Conservation (phyloP, 2,888 invertebrate genomes). For the Cantharis lateralis region DNA sequence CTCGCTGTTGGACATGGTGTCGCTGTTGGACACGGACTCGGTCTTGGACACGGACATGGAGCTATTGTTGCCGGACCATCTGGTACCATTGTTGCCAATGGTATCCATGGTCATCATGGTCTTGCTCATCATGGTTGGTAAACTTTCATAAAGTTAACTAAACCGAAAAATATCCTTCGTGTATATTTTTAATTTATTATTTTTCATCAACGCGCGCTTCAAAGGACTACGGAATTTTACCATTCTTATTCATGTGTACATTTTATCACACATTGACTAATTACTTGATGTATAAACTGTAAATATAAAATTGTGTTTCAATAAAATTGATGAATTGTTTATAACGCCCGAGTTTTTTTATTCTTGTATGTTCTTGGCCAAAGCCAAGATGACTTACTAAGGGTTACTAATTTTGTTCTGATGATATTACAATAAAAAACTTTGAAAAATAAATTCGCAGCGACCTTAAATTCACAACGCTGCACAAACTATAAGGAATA, state of each 20-base stretch:
- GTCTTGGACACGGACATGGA: slow-evolving; percentile 38
- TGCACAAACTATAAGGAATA: too few species aligned
- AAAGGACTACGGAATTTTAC: slow-evolving; percentile 11
- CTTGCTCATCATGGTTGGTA: slow-evolving; percentile 35
- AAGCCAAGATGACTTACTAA: too few species aligned
- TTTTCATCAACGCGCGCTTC: background rate
- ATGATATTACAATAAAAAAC: too few species aligned
- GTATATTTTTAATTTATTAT: slow-evolving; percentile 1
- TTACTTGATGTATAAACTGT: background rate
- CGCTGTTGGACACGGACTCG: slow-evolving; percentile 8
- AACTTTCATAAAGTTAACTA: background rate
- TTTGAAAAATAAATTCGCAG: too few species aligned
- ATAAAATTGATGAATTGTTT: background rate
- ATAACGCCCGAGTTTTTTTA: background rate
- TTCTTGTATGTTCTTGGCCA: too few species aligned
- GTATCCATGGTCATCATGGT: slow-evolving; percentile 44
- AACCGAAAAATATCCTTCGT: background rate
- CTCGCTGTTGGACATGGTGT: slow-evolving; percentile 24
- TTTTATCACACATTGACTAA: slow-evolving; percentile 1
- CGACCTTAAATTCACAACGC: too few species aligned
- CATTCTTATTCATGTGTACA: slow-evolving; percentile 17
- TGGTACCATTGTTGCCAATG: slow-evolving; percentile 42
- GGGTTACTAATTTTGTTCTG: too few species aligned
- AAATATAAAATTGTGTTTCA: background rate
- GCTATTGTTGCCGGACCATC: slow-evolving; percentile 45